Conservation (phyloP, 2,113 vertebrate species). For the Dipodomys stephensi region DNA sequence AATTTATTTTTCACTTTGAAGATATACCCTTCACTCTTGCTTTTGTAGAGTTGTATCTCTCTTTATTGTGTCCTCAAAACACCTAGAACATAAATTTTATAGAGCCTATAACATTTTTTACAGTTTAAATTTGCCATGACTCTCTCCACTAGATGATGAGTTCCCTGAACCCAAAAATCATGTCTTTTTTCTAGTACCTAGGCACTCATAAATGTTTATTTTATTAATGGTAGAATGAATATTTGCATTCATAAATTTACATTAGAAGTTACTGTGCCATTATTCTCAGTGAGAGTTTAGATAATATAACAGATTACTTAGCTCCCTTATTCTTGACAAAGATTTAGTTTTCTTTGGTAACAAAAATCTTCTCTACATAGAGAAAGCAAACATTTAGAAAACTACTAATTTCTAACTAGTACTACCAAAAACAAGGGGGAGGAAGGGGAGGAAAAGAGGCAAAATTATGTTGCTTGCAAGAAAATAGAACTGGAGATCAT, state of each 20-base stretch:
- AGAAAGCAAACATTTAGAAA: constrained; percentile 35
- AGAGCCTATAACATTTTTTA: not conserved
- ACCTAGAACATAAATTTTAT: not conserved
- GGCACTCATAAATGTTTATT: constrained; percentile 1
- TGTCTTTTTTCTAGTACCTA: not conserved
- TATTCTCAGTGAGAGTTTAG: constrained; percentile 46
- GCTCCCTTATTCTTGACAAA: not conserved
- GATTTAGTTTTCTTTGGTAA: constrained; percentile 28
- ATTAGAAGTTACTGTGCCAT: constrained; percentile 34
- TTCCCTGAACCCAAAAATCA: constrained; percentile 16
- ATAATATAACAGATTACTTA: constrained; percentile 21
- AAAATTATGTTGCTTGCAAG: no score
- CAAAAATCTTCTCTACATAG: constrained; percentile 48
- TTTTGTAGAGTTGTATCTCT: not conserved
- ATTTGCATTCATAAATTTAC: not conserved
- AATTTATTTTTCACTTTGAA: not conserved
- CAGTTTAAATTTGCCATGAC: constrained; percentile 19
- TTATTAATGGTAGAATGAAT: not conserved
- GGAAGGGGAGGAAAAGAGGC: no score
- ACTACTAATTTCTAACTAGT: no score
- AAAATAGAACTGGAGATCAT: no score
- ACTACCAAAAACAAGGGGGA: no score
- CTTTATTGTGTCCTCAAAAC: not conserved
- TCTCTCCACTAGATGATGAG: not conserved
- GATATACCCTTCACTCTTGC: not conserved